Conservation (phyloP, 2,797 vertebrate genomes). For the Coregonus ussuriensis region DNA sequence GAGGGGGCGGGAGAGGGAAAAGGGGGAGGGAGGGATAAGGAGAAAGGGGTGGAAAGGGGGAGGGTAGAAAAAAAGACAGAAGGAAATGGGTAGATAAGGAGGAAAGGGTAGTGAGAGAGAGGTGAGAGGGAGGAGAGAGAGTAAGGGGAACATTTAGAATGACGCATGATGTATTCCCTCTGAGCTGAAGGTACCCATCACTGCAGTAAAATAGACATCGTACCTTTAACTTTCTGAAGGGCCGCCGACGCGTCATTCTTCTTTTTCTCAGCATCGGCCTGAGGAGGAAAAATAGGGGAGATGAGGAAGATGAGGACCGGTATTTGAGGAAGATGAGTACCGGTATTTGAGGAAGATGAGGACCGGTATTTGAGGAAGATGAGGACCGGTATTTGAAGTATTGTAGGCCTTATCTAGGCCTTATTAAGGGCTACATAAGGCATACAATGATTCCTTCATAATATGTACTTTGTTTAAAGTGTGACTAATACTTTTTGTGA, state of each 20-base stretch:
- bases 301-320: background rate
- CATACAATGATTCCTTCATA: background rate
- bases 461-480: background rate
- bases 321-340: background rate
- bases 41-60: background rate
- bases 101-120: background rate
- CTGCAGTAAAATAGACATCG: slow-evolving; percentile 4
- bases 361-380: too few species aligned
- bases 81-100: too few species aligned
- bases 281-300: background rate
- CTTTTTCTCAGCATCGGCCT: slow-evolving; percentile 47
- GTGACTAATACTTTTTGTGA: background rate
- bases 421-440: background rate
- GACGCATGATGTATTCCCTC: background rate
- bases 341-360: background rate
- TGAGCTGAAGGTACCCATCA: background rate
- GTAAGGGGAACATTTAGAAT: too few species aligned
- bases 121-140: background rate
- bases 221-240: slow-evolving; percentile 59
- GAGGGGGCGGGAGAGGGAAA: background rate
- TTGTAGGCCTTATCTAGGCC: background rate
- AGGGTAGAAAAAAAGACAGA: too few species aligned
- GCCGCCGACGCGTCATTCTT: slow-evolving; percentile 9
- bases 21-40: background rate
- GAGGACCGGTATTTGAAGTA: background rate